Evolutionary conservation across 2,113 vertebrate species (phyloP).

Genomic region (Mustelus asterias): DNA sequence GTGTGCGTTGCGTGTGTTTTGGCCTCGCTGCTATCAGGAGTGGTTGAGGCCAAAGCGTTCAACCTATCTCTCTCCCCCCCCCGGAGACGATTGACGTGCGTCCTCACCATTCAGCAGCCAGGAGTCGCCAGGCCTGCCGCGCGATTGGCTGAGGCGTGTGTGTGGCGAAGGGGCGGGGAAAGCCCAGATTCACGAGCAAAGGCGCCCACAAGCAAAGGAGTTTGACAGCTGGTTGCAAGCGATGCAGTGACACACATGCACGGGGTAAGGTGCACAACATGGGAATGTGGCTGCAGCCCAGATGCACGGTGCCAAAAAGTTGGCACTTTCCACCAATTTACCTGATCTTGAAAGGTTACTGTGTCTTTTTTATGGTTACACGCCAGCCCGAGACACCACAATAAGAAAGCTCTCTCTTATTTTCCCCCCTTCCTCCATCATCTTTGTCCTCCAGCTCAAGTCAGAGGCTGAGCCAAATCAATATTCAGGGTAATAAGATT

Average conservation of each 20-base stretch:
- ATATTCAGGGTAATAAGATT: slow-evolving; percentile 2
- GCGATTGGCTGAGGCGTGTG: background rate
- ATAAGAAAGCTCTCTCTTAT: background rate
- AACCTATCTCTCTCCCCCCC: background rate
- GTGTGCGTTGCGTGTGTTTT: background rate
- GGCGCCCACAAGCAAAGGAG: background rate
- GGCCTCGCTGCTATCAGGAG: background rate
- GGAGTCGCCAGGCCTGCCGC: background rate
- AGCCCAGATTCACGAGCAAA: background rate
- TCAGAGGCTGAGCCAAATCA: background rate
- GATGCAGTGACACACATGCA: background rate
- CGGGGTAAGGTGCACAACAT: background rate
- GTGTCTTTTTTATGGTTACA: background rate
- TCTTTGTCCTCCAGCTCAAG: background rate
- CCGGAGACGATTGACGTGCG: background rate
- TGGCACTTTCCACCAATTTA: background rate
- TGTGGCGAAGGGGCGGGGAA: background rate
- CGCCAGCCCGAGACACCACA: background rate
- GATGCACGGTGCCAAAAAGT: background rate
- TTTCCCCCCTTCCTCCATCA: too few species aligned
- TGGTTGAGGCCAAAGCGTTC: background rate
- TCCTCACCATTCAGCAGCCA: background rate
- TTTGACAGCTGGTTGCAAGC: background rate
- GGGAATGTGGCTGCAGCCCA: background rate
- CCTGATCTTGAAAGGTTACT: background rate